Conservation (phyloP, 2,113 vertebrate genomes). For the Rutilus rutilus region DNA sequence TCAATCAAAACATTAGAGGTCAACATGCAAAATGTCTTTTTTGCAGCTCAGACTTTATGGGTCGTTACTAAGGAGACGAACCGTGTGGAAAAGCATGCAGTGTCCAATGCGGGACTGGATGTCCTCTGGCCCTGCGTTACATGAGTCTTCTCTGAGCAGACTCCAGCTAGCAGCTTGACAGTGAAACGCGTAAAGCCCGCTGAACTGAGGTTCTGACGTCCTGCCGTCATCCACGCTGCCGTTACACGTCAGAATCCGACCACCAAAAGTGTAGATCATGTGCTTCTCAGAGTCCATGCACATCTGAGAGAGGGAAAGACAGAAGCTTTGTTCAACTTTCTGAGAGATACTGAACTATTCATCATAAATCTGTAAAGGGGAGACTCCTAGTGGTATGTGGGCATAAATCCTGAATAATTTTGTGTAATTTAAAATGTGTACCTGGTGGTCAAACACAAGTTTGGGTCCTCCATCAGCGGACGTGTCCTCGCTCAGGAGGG, state of each 20-base stretch:
- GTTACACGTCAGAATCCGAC: conserved; percentile 94
- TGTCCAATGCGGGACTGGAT: conserved; percentile 98
- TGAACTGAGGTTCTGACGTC: conserved; percentile 95
- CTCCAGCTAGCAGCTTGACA: conserved; percentile 91
- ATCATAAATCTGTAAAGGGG: neutral
- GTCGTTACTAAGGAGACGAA: conserved; percentile 49
- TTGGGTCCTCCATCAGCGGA: conserved; percentile 94
- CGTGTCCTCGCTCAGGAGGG: conserved; percentile 93
- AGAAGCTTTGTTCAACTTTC: neutral
- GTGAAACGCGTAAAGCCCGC: conserved; percentile 93
- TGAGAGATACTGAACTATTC: neutral
- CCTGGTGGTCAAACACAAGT: conserved; percentile 98
- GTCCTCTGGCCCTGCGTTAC: conserved; percentile 96
- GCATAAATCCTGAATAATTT: neutral
- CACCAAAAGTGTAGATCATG: conserved; percentile 99
- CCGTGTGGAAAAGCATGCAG: conserved; percentile 97
- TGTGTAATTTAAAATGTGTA: conserved; percentile 55
- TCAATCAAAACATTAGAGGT: neutral
- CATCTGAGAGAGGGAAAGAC: conserved; percentile 79
- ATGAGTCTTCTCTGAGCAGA: conserved; percentile 94
- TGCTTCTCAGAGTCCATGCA: conserved; percentile 99
- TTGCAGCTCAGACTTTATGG: neutral
- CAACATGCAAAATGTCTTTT: neutral
- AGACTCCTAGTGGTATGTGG: neutral
- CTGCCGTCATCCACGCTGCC: conserved; percentile 94